Evolutionary conservation across 2,888 invertebrate species (phyloP), one percentile per base, ranked within the genome.

Genomic region (Ischnus inquisitorius): DNA sequence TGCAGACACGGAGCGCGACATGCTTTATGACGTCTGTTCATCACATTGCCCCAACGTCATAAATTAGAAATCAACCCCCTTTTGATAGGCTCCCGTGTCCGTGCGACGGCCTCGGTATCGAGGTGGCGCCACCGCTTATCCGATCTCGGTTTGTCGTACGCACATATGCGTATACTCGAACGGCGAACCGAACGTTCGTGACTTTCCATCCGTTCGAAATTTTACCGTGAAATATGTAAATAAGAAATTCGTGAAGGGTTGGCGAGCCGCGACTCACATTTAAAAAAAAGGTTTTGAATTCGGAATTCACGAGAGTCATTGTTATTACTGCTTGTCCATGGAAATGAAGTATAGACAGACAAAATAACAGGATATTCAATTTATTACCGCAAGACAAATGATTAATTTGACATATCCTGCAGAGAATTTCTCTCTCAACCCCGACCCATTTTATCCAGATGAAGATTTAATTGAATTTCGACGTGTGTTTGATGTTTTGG

Each of bases 21-120:
- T 94, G 93, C 92, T 93, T 94, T 94, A 93, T 94, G 94, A 94
- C 94, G 93, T 93, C 93, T 93, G 94, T 94, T 94, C 94, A 93
- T 93, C 94, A 93, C 94, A 92, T 93, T 92, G 91, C 93, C 93
- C 93, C 92, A 91, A 91, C 89, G 92, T 93, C 93, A 93, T 94
- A 94, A 94, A 93, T 94, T 94, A 93, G 92, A 93, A 93, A 93
- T 92, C 93, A n/a, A 92, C 28, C 92, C 92, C 88, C 92, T 92
- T 91, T 90, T 91, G 92, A 93, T 93, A 92, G 91, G 89, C 90
- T 90, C 90, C 90, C 89, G 90, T 90, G 89, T 91, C 90, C 88
- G 89, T 88, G 78, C 74, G 90, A 91, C 90, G 84, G 85, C 85
- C 84, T 86, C 79, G 81, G 60, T 79, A 77, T 82, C 79, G 62